These are phyloP conservation scores for Tenthredo livida DNA, from an alignment of 2,888 invertebrate genomes.

Conservation along the genomic window DNA sequence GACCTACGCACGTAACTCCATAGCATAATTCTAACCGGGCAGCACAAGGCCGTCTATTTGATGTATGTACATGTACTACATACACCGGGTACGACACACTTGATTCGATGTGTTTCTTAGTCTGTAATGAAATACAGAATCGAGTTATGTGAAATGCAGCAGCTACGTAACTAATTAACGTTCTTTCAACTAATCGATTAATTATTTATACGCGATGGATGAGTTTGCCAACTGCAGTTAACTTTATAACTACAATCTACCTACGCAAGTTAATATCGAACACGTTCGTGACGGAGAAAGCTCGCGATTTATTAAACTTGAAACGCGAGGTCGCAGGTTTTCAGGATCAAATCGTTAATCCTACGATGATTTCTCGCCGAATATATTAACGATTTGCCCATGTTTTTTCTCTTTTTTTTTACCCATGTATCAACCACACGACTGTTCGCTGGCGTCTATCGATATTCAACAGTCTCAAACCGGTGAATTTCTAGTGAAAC, in stretches of 20 bases:
- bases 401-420: neutral
- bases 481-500: neutral
- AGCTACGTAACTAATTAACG: slow-evolving; percentile 22
- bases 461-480: neutral
- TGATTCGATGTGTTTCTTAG: neutral
- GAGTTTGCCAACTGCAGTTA: slow-evolving; percentile 12
- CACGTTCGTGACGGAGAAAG: neutral
- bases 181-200: slow-evolving; percentile 19
- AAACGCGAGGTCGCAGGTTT: slow-evolving; percentile 13
- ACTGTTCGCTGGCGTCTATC: neutral
- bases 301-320: slow-evolving; percentile 30
- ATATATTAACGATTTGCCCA: neutral
- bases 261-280: neutral
- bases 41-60: slow-evolving; percentile 23
- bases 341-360: slow-evolving; percentile 30
- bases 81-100: neutral
- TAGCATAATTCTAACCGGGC: slow-evolving; percentile 23
- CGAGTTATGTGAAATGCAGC: neutral
- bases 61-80: neutral
- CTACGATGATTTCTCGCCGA: neutral
- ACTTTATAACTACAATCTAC: neutral
- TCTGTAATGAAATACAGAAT: neutral
- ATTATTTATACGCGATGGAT: neutral
- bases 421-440: neutral
- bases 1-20: slow-evolving; percentile 41